Conservation (phyloP, 2,888 invertebrate genomes). For the Euzophera pinguis region DNA sequence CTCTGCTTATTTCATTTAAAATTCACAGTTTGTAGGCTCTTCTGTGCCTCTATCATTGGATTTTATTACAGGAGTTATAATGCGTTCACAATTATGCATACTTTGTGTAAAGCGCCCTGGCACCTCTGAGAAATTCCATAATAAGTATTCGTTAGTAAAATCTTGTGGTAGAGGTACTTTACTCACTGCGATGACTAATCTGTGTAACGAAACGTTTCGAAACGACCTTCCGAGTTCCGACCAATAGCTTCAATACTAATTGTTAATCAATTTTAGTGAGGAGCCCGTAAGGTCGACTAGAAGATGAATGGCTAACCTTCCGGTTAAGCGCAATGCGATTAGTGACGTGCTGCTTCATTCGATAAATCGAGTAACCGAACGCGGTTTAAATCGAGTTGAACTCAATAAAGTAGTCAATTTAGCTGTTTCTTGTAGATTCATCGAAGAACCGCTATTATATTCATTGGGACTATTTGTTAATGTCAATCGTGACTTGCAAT, state of each 20-base stretch:
- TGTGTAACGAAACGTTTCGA: background rate
- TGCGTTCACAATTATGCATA: too few species aligned
- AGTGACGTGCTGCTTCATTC: constrained; percentile 1
- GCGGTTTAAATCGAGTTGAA: background rate
- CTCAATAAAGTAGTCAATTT: constrained; percentile 4
- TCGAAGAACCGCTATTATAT: background rate
- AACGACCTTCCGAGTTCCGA: constrained; percentile 16
- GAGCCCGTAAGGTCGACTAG: constrained; percentile 14
- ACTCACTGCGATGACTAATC: too few species aligned
- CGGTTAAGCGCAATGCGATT: background rate
- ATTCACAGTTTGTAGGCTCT: too few species aligned
- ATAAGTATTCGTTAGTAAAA: too few species aligned
- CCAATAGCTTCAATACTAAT: constrained; percentile 11
- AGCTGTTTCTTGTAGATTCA: constrained; percentile 6
- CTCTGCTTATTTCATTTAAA: too few species aligned
- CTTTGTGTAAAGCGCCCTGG: too few species aligned
- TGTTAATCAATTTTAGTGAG: constrained; percentile 18
- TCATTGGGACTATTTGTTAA: background rate
- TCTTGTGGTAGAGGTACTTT: too few species aligned
- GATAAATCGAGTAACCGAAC: background rate
- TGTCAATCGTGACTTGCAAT: background rate
- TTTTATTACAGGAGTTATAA: too few species aligned
- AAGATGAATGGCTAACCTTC: constrained; percentile 17
- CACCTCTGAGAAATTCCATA: too few species aligned
- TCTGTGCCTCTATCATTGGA: too few species aligned